A percentile compares a stretch with the other conserved stretches of the same genome.
These are phyloP conservation scores for Hydractinia symbiolongicarpus DNA, from an alignment of 30 jellyfish, hydroid and myxozoan species.

Conservation along the genomic window DNA sequence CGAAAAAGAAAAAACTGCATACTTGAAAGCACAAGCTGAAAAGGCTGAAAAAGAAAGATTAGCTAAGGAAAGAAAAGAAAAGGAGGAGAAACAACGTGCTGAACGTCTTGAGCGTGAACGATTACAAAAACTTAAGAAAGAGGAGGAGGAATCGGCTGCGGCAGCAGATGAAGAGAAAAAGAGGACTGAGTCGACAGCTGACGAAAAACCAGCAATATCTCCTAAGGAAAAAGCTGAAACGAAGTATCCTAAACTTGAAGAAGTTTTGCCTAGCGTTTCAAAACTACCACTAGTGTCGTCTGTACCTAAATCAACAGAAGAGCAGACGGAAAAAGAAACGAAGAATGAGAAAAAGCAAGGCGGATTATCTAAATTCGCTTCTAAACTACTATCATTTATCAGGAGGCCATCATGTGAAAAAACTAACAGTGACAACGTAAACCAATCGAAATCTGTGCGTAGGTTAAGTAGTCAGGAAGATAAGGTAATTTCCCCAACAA, in stretches of 20 bases:
- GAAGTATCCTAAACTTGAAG: not conserved
- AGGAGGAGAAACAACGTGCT: not conserved
- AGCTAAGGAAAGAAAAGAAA: slow-evolving; percentile 23
- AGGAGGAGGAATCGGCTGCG: not conserved
- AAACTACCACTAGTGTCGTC: slow-evolving; percentile 17
- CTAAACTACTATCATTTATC: slow-evolving; percentile 14
- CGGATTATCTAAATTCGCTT: slow-evolving; percentile 14
- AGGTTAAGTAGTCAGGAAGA: not conserved
- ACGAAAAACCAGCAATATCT: slow-evolving; percentile 31
- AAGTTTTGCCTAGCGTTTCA: not conserved
- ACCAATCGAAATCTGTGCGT: not conserved
- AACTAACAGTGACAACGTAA: not conserved
- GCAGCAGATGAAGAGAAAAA: not conserved
- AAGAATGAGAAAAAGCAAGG: not conserved
- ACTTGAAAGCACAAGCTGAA: slow-evolving; percentile 7
- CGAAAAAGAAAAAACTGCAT: slow-evolving; percentile 14
- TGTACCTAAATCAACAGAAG: not conserved
- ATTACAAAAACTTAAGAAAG: not conserved
- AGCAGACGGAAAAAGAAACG: not conserved
- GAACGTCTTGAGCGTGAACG: not conserved
- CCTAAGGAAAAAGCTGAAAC: not conserved
- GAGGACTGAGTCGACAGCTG: slow-evolving; percentile 4
- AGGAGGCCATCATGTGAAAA: slow-evolving; percentile 25
- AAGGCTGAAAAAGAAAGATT: slow-evolving; percentile 9
- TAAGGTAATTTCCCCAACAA: not conserved